Conservation (phyloP, 2,888 invertebrate species). For the Rambutsinella grinnellia region DNA sequence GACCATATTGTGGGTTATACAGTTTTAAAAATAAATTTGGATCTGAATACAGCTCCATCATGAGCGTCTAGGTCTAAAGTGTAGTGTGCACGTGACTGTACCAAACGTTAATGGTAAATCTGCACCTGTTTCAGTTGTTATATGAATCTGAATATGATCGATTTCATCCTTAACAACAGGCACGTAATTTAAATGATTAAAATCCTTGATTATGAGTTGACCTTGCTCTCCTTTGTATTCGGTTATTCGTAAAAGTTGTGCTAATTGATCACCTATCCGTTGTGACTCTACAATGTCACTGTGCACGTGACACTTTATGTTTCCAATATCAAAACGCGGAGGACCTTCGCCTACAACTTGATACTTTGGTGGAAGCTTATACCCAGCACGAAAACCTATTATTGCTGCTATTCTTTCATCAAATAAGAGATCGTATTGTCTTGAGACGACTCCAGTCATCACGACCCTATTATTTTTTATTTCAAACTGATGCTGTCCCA, state of each 20-base stretch:
- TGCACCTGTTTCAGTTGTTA: slow-evolving; percentile 16
- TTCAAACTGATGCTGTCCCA: no score
- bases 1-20: slow-evolving; percentile 15
- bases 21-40: background rate
- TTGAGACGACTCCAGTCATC: no score
- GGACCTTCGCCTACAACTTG: no score
- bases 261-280: slow-evolving; percentile 12
- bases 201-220: background rate
- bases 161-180: background rate
- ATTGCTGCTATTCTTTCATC: background rate
- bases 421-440: no score
- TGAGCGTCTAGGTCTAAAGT: slow-evolving; percentile 5
- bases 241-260: slow-evolving; percentile 5
- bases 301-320: slow-evolving; percentile 5
- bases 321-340: slow-evolving; percentile 10
- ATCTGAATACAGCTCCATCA: no score
- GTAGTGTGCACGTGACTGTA: background rate
- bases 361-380: no score
- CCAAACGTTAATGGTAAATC: slow-evolving; percentile 18
- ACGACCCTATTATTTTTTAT: no score
- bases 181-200: slow-evolving; percentile 2
- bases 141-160: background rate
- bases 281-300: slow-evolving; percentile 1
- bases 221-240: background rate
- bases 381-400: background rate